Percentiles rank a stretch among this genome's conserved stretches.
phyloP scores from a whole-genome alignment of 2,113 vertebrate genomes.

The Irena cyanogastra region DNA sequence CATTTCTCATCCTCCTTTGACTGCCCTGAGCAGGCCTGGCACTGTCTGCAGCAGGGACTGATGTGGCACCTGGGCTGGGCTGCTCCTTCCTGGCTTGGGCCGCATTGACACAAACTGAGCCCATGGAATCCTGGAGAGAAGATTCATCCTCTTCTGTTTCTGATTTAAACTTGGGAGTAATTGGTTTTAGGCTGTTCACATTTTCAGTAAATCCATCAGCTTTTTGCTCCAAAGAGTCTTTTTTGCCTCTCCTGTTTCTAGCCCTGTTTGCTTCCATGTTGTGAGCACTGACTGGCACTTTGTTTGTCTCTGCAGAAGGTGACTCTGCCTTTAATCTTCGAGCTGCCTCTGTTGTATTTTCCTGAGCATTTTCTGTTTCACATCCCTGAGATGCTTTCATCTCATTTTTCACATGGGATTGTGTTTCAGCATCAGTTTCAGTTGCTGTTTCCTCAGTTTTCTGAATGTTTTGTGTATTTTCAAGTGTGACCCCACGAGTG shows the following conservation, averaged over 20 bases:
- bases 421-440: not conserved
- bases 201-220: not conserved
- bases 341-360: not conserved
- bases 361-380: not conserved
- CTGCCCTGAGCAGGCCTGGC: not conserved
- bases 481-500: fast-evolving
- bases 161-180: not conserved
- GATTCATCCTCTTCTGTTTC: not conserved
- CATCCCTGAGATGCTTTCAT: not conserved
- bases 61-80: not conserved
- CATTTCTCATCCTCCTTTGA: not conserved
- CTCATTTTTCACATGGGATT: not conserved
- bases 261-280: not conserved
- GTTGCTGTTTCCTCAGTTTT: not conserved
- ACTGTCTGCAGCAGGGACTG: not conserved
- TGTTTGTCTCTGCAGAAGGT: not conserved
- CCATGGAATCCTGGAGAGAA: not conserved
- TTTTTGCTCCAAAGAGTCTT: not conserved
- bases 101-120: not conserved
- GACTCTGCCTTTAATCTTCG: not conserved
- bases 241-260: constrained; percentile 6
- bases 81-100: not conserved
- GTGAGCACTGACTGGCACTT: not conserved
- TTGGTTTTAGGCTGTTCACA: not conserved
- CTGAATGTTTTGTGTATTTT: not conserved